Conservation (phyloP, 2,113 vertebrate genomes). For the Neolamprologus sp. region DNA sequence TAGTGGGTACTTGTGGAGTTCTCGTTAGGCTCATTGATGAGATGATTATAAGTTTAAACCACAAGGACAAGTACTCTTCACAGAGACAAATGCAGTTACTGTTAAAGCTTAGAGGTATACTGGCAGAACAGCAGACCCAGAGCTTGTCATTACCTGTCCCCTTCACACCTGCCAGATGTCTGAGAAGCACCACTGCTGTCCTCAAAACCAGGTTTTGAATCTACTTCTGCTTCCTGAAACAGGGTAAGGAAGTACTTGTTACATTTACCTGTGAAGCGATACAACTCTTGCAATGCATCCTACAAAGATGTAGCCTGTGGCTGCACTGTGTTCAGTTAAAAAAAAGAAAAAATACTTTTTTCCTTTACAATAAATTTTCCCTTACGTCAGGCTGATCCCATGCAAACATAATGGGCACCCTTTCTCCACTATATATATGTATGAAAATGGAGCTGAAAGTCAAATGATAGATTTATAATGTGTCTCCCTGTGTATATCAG, state of each 20-base stretch:
- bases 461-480: not conserved
- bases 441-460: not conserved
- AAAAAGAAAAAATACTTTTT: not conserved
- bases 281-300: not conserved
- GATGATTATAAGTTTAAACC: not conserved
- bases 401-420: not conserved
- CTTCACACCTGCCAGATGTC: not conserved
- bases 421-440: not conserved
- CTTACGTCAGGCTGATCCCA: not conserved
- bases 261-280: not conserved
- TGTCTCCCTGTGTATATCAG: not conserved
- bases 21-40: not conserved
- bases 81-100: not conserved
- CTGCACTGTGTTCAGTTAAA: not conserved
- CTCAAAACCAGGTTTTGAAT: not conserved
- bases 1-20: not conserved
- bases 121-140: not conserved
- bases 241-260: not conserved
- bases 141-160: conserved; percentile 39
- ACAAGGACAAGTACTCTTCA: not conserved
- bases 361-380: not conserved
- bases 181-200: not conserved
- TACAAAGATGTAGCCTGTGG: not conserved
- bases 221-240: conserved; percentile 32
- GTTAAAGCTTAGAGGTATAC: not conserved